Evolutionary conservation across 2,888 invertebrate genomes (phyloP).

Genomic region (Drosophila mayaguana): DNA sequence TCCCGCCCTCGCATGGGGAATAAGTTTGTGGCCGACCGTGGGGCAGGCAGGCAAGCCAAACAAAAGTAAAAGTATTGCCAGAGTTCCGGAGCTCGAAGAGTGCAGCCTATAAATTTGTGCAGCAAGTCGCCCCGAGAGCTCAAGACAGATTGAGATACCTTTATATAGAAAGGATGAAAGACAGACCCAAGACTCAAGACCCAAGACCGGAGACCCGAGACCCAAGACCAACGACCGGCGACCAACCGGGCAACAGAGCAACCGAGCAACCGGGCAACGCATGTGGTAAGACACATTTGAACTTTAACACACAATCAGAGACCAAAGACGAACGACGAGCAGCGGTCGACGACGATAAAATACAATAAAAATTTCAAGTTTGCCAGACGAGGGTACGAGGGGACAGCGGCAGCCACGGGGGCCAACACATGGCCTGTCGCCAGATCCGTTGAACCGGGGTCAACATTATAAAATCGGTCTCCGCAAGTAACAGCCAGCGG

Average conservation of each 20-base stretch:
- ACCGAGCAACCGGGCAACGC: constrained; percentile 42
- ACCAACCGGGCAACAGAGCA: background rate
- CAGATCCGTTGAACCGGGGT: constrained; percentile 74
- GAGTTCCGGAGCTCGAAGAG: constrained; percentile 25
- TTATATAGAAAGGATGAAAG: constrained; percentile 52
- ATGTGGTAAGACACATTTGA: constrained; percentile 74
- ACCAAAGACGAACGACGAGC: constrained; percentile 49
- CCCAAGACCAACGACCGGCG: background rate
- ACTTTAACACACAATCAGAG: constrained; percentile 71
- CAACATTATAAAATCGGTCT: constrained; percentile 76
- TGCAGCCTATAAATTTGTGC: constrained; percentile 59
- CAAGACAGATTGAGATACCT: constrained; percentile 76
- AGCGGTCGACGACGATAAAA: constrained; percentile 43
- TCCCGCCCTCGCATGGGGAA: constrained; percentile 55
- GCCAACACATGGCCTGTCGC: constrained; percentile 54
- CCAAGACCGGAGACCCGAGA: background rate
- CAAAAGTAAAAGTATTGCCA: constrained; percentile 59
- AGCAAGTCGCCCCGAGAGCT: constrained; percentile 36
- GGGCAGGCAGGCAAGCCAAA: constrained; percentile 28
- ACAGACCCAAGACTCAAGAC: constrained; percentile 11
- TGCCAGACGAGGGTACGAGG: constrained; percentile 49
- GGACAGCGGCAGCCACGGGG: constrained; percentile 40
- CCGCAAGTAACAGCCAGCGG: constrained; percentile 33
- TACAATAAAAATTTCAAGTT: constrained; percentile 76
- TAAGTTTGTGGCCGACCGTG: constrained; percentile 37